phyloP scores from a whole-genome alignment of 92 coral and sea anemone genomes.

The Parazoanthus atlanticus region DNA sequence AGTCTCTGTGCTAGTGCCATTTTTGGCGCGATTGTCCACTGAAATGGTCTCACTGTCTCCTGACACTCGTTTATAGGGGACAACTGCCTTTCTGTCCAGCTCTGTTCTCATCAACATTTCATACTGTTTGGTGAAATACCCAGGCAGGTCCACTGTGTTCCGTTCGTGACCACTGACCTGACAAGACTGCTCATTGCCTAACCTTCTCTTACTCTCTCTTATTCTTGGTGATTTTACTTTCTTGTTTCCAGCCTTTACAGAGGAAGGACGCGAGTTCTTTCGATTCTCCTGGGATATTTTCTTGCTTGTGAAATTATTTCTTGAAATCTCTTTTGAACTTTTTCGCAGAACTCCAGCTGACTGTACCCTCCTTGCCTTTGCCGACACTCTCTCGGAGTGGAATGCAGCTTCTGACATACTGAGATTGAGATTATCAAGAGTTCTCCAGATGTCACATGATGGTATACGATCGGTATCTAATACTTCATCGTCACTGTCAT shows the following conservation, averaged over 20 bases:
- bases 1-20: not conserved
- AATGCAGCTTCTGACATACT: slow-evolving; percentile 52
- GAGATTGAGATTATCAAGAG: slow-evolving; percentile 65
- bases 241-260: not conserved
- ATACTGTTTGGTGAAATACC: slow-evolving; percentile 76
- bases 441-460: slow-evolving; percentile 64
- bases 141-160: slow-evolving; percentile 54
- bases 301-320: not conserved
- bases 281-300: not conserved
- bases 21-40: no score
- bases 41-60: not conserved
- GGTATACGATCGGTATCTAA: slow-evolving; percentile 74
- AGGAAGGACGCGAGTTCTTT: not conserved
- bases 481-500: slow-evolving; percentile 46
- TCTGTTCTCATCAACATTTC: slow-evolving; percentile 39
- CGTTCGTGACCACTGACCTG: slow-evolving; percentile 30
- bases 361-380: slow-evolving; percentile 48
- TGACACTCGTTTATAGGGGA: not conserved
- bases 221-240: not conserved
- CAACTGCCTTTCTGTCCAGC: slow-evolving; percentile 8
- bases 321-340: not conserved
- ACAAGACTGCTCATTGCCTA: slow-evolving; percentile 27
- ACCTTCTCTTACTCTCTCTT: slow-evolving; percentile 3
- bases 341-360: slow-evolving; percentile 68
- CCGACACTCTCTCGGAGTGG: not conserved